Conservation (phyloP, 2,888 invertebrate species). For the Athalia rosae region DNA sequence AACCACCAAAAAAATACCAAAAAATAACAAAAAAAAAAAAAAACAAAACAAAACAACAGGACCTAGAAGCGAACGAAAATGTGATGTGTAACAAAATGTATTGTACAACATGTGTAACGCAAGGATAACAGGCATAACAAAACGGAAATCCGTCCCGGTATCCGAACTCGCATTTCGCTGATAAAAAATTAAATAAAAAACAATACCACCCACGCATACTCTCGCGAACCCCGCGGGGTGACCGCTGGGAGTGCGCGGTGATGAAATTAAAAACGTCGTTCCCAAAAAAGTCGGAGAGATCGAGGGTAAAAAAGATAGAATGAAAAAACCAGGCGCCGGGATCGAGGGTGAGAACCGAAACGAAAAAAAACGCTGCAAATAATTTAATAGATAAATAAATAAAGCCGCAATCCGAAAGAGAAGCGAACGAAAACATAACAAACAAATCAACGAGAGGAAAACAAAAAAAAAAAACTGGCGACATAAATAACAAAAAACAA, state of each 20-base stretch:
- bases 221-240: neutral
- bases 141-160: conserved; percentile 40
- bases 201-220: neutral
- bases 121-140: conserved; percentile 36
- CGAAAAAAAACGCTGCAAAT: neutral
- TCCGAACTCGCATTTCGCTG: conserved; percentile 33
- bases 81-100: neutral
- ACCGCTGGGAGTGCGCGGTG: conserved; percentile 15
- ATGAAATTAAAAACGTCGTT: conserved; percentile 2
- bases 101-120: conserved; percentile 1
- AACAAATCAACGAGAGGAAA: neutral
- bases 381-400: conserved; percentile 13
- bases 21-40: too few relatives aligned
- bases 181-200: conserved; percentile 8
- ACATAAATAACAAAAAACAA: conserved; percentile 4
- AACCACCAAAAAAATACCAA: too few relatives aligned
- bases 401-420: neutral
- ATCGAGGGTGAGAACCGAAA: neutral
- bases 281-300: neutral
- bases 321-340: neutral
- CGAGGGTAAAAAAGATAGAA: neutral
- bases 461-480: neutral
- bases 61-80: neutral
- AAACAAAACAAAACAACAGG: neutral
- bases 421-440: neutral